These are phyloP conservation scores for Lamellibrachia columna DNA, from an alignment of 2,888 invertebrate genomes.

Conservation along the genomic window DNA sequence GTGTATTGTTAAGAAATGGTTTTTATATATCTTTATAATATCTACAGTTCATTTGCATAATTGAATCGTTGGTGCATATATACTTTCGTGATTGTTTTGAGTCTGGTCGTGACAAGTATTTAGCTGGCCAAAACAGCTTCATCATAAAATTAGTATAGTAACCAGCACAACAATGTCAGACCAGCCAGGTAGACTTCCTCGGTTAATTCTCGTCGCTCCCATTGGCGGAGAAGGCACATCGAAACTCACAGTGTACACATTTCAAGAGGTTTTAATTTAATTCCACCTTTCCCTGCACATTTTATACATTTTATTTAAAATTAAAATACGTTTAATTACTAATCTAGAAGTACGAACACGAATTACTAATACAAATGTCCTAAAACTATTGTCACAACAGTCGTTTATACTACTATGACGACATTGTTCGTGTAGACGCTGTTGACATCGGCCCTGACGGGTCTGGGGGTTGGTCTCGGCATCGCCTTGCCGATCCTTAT, in stretches of 20 bases:
- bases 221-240: no score
- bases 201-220: no score
- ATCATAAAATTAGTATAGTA: no score
- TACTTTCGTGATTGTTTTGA: no score
- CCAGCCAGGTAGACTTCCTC: background rate
- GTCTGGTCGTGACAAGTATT: no score
- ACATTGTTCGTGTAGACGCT: conserved; percentile 45
- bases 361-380: background rate
- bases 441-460: conserved; percentile 51
- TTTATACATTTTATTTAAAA: background rate
- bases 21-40: no score
- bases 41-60: no score
- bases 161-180: background rate
- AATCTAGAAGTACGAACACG: background rate
- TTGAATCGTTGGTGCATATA: no score
- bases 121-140: no score
- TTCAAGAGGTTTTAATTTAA: background rate
- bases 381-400: background rate
- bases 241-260: background rate
- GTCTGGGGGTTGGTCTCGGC: conserved; percentile 53
- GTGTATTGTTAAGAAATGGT: no score
- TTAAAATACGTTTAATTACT: background rate
- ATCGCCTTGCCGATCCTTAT: conserved; percentile 55
- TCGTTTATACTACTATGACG: background rate
- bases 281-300: background rate